Evolutionary conservation across 2,888 invertebrate species (phyloP).

Genomic region (Drosophila anomalata): DNA sequence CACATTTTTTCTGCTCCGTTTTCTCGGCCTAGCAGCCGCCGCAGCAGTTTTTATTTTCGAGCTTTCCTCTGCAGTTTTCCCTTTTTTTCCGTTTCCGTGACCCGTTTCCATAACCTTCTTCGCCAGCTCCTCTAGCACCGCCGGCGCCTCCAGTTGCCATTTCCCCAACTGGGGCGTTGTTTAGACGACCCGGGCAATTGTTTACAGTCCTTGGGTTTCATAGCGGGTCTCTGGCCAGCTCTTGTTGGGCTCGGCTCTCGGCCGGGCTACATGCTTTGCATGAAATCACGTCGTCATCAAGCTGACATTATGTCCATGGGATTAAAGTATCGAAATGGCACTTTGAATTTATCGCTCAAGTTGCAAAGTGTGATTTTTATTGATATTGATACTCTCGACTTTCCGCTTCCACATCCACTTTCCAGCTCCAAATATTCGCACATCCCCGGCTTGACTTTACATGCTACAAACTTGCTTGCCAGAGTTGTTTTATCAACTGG

Average conservation of each 20-base stretch:
- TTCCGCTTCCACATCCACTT: slow-evolving; percentile 6
- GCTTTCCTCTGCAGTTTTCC: slow-evolving; percentile 47
- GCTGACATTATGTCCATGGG: slow-evolving; percentile 75
- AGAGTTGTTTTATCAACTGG: slow-evolving; percentile 36
- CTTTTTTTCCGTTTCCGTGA: slow-evolving; percentile 23
- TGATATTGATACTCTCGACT: slow-evolving; percentile 70
- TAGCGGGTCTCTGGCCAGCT: slow-evolving; percentile 20
- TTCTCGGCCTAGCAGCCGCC: slow-evolving; percentile 32
- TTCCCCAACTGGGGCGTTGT: slow-evolving; percentile 49
- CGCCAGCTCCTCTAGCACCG: not conserved
- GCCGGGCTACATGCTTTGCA: slow-evolving; percentile 68
- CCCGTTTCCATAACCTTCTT: slow-evolving; percentile 8
- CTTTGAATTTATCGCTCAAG: slow-evolving; percentile 74
- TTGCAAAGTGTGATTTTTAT: slow-evolving; percentile 76
- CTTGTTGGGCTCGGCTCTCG: slow-evolving; percentile 35
- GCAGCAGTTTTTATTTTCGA: slow-evolving; percentile 47
- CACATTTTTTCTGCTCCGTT: slow-evolving; percentile 56
- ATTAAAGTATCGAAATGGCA: slow-evolving; percentile 76
- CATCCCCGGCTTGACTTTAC: slow-evolving; percentile 10
- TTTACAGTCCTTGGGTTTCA: slow-evolving; percentile 72
- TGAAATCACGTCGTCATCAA: slow-evolving; percentile 79
- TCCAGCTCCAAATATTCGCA: not conserved
- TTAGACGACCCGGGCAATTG: slow-evolving; percentile 72
- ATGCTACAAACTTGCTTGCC: slow-evolving; percentile 37
- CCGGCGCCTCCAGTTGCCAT: slow-evolving; percentile 3